A percentile compares a stretch with the other conserved stretches of the same genome.
These are phyloP conservation scores for Prolemur simus DNA, from an alignment of 2,113 vertebrate species.

Conservation along the genomic window DNA sequence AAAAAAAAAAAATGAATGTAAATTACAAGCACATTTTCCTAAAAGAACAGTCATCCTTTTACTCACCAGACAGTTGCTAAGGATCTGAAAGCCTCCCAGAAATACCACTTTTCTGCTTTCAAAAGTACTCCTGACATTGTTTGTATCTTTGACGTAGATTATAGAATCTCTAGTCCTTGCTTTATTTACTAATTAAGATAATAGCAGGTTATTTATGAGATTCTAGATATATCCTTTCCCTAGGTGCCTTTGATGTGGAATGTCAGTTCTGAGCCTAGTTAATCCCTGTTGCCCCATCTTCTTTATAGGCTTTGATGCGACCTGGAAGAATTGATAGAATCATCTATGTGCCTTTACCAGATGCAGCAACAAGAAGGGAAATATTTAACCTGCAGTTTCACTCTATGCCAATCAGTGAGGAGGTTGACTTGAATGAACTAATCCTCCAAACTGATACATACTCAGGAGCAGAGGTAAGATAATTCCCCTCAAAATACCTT, in stretches of 20 bases:
- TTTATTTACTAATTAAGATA: not conserved
- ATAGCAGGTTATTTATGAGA: not conserved
- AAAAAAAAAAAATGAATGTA: not conserved
- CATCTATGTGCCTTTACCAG: conserved; percentile 94
- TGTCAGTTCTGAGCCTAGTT: not conserved
- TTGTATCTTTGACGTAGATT: not conserved
- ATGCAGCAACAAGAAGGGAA: conserved; percentile 89
- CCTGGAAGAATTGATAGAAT: conserved; percentile 96
- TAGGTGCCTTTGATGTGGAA: not conserved
- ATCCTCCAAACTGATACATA: conserved; percentile 89
- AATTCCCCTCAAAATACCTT: not conserved
- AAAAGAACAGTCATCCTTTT: not conserved
- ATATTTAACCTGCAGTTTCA: conserved; percentile 92
- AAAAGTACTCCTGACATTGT: not conserved
- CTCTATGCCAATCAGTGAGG: conserved; percentile 88
- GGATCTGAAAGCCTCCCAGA: not conserved
- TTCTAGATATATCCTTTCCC: not conserved
- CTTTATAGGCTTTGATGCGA: conserved; percentile 93
- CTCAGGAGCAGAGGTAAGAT: conserved; percentile 96
- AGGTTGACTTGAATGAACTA: conserved; percentile 88
- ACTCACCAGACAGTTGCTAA: not conserved
- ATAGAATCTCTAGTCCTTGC: not conserved
- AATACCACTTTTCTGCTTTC: not conserved
- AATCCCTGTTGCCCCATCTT: not conserved
- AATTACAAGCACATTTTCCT: not conserved